A percentile compares a stretch with the other conserved stretches of the same genome.
Evolutionary conservation across 2,888 invertebrate species (phyloP).

Genomic region (Andrena hattorfiana): DNA sequence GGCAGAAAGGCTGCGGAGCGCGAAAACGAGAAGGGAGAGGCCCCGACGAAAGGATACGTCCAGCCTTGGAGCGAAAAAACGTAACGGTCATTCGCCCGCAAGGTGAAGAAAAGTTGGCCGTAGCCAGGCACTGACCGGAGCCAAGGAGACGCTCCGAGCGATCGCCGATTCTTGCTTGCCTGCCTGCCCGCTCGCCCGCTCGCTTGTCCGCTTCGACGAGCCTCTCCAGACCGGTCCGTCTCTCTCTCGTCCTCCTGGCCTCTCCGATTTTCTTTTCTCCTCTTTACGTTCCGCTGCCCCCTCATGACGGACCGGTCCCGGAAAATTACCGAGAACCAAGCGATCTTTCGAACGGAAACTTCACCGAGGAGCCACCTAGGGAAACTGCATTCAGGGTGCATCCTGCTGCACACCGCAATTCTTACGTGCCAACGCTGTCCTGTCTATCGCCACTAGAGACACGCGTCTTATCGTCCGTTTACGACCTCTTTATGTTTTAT

Average conservation of each 20-base stretch:
- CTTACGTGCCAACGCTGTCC: not conserved
- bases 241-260: conserved; percentile 1
- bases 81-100: conserved; percentile 84
- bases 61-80: conserved; percentile 83
- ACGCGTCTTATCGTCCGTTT: too few species aligned
- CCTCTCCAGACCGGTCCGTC: conserved; percentile 72
- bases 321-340: conserved; percentile 75
- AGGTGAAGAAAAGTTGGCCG: conserved; percentile 84
- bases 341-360: conserved; percentile 57
- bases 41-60: conserved; percentile 77
- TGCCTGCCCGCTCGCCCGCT: conserved; percentile 14
- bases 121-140: conserved; percentile 82
- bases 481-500: too few species aligned
- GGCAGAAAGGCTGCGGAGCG: conserved; percentile 18
- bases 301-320: conserved; percentile 75
- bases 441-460: too few species aligned
- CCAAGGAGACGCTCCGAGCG: conserved; percentile 81
- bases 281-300: conserved; percentile 33
- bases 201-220: conserved; percentile 71
- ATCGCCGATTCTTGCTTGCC: conserved; percentile 74
- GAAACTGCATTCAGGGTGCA: not conserved
- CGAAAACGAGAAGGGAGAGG: conserved; percentile 61
- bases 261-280: conserved; percentile 62
- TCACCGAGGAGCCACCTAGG: conserved; percentile 4
- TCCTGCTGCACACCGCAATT: not conserved